These are phyloP conservation scores for Tokudaia muenninki DNA, from an alignment of 2,797 vertebrate species.

Conservation along the genomic window DNA sequence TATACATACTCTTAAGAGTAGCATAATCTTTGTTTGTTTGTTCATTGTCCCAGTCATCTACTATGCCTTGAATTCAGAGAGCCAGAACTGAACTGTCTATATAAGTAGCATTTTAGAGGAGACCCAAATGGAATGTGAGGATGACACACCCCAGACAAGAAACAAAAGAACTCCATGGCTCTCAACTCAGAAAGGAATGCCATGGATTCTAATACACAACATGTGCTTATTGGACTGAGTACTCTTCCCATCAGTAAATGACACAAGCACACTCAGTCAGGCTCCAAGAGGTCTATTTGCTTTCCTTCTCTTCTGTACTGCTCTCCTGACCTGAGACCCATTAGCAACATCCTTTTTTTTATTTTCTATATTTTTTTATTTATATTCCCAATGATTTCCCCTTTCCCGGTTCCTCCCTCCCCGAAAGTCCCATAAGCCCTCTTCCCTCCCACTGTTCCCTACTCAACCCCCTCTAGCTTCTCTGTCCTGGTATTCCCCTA, in stretches of 20 bases:
- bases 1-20: background rate
- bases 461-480: no score
- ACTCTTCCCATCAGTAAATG: background rate
- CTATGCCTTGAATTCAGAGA: background rate
- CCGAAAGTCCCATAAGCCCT: no score
- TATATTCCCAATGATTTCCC: no score
- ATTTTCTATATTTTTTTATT: no score
- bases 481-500: no score
- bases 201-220: background rate
- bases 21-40: background rate
- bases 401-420: no score
- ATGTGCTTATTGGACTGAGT: background rate
- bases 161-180: background rate
- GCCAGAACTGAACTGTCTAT: background rate
- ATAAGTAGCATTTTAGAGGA: background rate
- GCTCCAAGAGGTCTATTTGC: background rate
- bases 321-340: background rate
- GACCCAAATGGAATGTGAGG: background rate
- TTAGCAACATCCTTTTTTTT: background rate
- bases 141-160: background rate
- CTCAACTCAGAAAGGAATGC: background rate
- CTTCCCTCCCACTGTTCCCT: no score
- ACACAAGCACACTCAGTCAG: background rate
- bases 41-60: background rate
- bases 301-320: background rate